Base-by-base conservation (phyloP, 2,113 vertebrate species). In the Loxodonta africana region DNA sequence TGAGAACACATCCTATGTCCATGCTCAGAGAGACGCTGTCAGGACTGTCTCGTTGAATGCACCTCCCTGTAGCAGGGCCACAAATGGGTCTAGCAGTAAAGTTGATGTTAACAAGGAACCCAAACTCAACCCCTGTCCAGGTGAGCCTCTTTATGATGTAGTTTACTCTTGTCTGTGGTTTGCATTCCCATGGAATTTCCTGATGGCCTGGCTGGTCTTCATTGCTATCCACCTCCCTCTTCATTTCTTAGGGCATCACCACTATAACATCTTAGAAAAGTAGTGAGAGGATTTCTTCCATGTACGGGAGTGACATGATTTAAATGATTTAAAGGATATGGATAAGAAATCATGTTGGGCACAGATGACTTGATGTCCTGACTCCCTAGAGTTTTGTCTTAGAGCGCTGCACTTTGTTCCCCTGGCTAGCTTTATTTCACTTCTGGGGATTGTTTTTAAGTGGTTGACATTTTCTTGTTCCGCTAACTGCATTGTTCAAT, bases 401-500 rank as follows among this genome's bases (percentile, higher is more conserved):
- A 81, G 25, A 53, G 69, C 87, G 37, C 6, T 84, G 83, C 15
- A 7, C 89, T 93, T 63, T 91, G 69, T 83, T 60, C 2, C 33
- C 89, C 37, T 63, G 44, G 73, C 63, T 17, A 65, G n/a, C 51
- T 97, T 97, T 82, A 0, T 1, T 21, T 97, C 74, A 8, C 67
- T 82, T 28, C 44, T n/a, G 88, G 90, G 85, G 69, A 94, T 94
- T 93, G 25, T 86, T 96, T 98, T 96, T 71, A 46, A 81, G 48
- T 92, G 88, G 87, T 53, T 97, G 97, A 95, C 93, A 95, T 96
- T 97, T 96, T 87, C 95, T 96, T 89, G 44, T 96, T 97, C 87
- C 46, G 51, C 37, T 92, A 80, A 82, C 90, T 44, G 17, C 63
- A 12, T 44, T 41, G 77, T 84, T 97, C 33, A 88, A 23, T 88